phyloP scores from a whole-genome alignment of 2,888 invertebrate species.

The Ophion obscuratus region DNA sequence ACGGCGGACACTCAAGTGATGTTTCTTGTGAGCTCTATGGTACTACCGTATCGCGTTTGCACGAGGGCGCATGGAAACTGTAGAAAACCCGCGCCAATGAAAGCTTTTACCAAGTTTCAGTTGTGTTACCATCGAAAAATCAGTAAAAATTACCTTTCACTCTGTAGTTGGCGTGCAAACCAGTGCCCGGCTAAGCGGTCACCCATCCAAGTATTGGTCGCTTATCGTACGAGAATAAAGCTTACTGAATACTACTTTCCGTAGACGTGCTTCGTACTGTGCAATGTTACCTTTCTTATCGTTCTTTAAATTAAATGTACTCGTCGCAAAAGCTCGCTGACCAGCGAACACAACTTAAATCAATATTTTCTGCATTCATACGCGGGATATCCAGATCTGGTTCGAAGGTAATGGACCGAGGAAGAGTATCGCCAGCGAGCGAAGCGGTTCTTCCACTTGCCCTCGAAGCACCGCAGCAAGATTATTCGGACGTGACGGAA shows the following conservation, averaged over 20 bases:
- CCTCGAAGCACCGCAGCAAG: slow-evolving; percentile 78
- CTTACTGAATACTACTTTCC: background rate
- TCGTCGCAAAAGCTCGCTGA: slow-evolving; percentile 4
- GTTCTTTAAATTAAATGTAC: background rate
- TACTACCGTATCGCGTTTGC: background rate
- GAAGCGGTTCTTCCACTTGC: slow-evolving; percentile 85
- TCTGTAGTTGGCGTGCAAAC: background rate
- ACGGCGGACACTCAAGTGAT: too few species aligned
- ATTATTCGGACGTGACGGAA: slow-evolving; percentile 81
- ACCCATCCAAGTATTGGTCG: background rate
- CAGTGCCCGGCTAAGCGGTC: background rate
- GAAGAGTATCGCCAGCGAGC: slow-evolving; percentile 87
- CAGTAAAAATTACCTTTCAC: background rate
- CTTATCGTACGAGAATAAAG: background rate
- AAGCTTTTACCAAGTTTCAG: background rate
- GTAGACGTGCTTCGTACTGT: background rate
- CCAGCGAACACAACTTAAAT: slow-evolving; percentile 1
- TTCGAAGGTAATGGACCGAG: slow-evolving; percentile 89
- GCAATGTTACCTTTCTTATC: slow-evolving; percentile 23
- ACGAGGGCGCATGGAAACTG: background rate
- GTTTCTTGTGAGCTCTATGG: background rate
- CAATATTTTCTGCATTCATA: background rate
- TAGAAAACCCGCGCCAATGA: background rate
- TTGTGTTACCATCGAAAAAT: background rate
- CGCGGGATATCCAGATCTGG: slow-evolving; percentile 85